These are phyloP conservation scores for Cirrhinus molitorella DNA, from an alignment of 2,797 vertebrate species.

Conservation along the genomic window DNA sequence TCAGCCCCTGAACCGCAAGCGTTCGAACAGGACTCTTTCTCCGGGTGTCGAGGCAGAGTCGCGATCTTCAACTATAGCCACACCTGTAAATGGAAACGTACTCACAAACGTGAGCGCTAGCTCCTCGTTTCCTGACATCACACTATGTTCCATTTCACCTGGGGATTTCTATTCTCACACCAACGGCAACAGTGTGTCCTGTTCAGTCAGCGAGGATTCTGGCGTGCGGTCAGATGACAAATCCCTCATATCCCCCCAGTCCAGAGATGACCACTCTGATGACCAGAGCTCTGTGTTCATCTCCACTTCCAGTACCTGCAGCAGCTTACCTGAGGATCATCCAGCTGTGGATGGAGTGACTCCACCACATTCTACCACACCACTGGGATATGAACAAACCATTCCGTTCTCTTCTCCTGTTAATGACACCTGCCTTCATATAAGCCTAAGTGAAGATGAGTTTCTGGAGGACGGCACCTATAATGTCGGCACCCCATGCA, in stretches of 20 bases:
- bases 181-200: conserved; percentile 76
- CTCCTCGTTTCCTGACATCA: conserved; percentile 78
- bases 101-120: conserved; percentile 66
- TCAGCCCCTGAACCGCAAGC: conserved; percentile 79
- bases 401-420: conserved; percentile 73
- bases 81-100: conserved; percentile 11
- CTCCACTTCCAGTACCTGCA: conserved; percentile 74
- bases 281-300: conserved; percentile 68
- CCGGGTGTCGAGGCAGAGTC: conserved; percentile 72
- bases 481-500: conserved; percentile 66
- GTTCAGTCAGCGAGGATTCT: conserved; percentile 79
- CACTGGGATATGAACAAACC: conserved; percentile 58
- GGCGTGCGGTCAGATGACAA: conserved; percentile 79
- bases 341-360: conserved; percentile 36
- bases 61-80: not conserved
- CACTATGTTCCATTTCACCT: conserved; percentile 78
- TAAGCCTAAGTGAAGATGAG: conserved; percentile 90
- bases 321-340: conserved; percentile 73
- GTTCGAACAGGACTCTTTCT: conserved; percentile 81
- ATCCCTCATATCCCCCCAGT: conserved; percentile 67
- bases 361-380: conserved; percentile 41
- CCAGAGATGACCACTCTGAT: conserved; percentile 76
- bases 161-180: conserved; percentile 76
- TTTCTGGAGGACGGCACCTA: conserved; percentile 75
- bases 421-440: conserved; percentile 86